phyloP scores from a whole-genome alignment of 1,140 invertebrate species.

The Orchestia grillus region DNA sequence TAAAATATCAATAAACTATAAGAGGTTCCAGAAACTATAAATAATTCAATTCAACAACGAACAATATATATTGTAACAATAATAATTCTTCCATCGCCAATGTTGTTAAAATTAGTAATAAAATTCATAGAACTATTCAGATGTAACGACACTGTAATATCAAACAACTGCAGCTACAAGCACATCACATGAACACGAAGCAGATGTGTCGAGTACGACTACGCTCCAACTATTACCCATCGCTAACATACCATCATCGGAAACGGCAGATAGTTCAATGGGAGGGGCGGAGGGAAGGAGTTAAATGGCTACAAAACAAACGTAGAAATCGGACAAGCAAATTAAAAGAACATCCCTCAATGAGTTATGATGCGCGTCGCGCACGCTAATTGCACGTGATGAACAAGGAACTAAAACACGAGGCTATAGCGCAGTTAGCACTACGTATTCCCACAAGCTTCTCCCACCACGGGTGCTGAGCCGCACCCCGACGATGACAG shows the following conservation, averaged over 20 bases:
- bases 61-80: background rate
- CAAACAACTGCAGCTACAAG: background rate
- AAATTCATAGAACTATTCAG: background rate
- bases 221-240: no score
- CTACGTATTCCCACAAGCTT: background rate
- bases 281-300: no score
- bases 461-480: background rate
- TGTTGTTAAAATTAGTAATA: background rate
- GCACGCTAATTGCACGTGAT: background rate
- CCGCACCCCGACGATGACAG: background rate
- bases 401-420: background rate
- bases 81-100: background rate
- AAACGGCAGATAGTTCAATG: no score
- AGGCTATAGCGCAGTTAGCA: background rate
- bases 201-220: background rate
- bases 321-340: no score
- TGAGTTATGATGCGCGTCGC: no score
- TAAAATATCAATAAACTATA: constrained; percentile 12
- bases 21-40: background rate
- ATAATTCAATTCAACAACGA: background rate
- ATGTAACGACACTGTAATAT: background rate
- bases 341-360: no score
- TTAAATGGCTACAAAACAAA: no score
- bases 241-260: no score
- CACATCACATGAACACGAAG: background rate